Percentiles rank a stretch among this genome's conserved stretches.
phyloP scores from a whole-genome alignment of 2,113 vertebrate species.

The Chamaetylas fuelleborni region DNA sequence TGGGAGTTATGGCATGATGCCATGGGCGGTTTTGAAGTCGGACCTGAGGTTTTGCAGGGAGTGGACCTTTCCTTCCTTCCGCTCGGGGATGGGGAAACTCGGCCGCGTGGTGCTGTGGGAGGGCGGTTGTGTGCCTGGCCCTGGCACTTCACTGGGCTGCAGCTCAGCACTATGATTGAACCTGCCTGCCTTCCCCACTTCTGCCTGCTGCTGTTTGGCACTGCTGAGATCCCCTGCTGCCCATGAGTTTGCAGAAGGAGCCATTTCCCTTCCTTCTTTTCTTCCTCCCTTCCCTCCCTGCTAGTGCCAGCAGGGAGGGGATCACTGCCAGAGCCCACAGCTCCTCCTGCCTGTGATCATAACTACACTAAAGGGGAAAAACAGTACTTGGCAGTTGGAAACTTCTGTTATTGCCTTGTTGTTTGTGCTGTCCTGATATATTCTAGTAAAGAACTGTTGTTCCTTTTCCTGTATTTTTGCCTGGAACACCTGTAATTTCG shows the following conservation, averaged over 20 bases:
- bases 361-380: not conserved
- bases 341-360: not conserved
- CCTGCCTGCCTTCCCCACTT: not conserved
- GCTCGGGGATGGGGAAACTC: not conserved
- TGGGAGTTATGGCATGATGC: not conserved
- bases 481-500: not conserved
- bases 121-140: not conserved
- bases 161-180: not conserved
- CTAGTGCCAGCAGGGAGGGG: not conserved
- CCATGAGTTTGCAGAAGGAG: not conserved
- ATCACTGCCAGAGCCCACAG: not conserved
- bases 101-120: not conserved
- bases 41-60: not conserved
- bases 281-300: not conserved
- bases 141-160: not conserved
- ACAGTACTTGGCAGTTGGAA: rapidly evolving
- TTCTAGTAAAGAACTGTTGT: not conserved
- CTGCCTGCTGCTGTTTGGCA: not conserved
- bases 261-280: too few relatives aligned
- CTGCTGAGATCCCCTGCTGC: not conserved
- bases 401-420: too few relatives aligned
- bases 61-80: not conserved
- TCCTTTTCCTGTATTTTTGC: not conserved
- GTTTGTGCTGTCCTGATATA: not conserved
- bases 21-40: not conserved